These are phyloP conservation scores for Brachionus asplanchnoidis DNA, from an alignment of 1,140 invertebrate species.

Conservation along the genomic window DNA sequence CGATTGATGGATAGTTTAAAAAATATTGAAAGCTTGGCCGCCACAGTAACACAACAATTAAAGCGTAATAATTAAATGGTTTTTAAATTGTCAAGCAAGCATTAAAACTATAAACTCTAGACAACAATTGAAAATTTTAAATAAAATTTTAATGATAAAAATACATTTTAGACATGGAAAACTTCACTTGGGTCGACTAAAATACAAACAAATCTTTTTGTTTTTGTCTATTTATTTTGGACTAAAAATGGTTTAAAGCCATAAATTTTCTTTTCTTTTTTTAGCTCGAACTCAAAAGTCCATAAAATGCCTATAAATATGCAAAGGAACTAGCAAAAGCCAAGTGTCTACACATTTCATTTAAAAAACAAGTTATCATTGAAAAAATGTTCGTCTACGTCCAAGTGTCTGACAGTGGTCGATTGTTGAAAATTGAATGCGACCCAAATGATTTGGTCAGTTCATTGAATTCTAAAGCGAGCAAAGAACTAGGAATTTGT, in stretches of 20 bases:
- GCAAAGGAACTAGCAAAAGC: background rate
- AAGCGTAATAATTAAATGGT: background rate
- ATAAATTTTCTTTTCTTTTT: background rate
- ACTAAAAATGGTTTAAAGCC: background rate
- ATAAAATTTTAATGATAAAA: background rate
- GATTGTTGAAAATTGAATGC: conserved; percentile 23
- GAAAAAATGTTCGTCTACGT: conserved; percentile 20
- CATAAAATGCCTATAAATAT: background rate
- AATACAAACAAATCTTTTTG: background rate
- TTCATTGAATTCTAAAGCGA: background rate
- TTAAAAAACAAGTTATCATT: background rate
- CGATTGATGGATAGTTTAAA: background rate
- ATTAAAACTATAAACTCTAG: background rate
- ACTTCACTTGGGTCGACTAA: background rate
- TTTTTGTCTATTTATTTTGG: background rate
- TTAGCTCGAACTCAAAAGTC: background rate
- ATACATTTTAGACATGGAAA: background rate
- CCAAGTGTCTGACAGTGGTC: conserved; percentile 17
- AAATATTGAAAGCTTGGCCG: background rate
- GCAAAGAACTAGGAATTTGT: background rate
- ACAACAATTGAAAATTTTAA: background rate
- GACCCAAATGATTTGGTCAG: conserved; percentile 17
- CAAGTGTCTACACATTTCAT: background rate
- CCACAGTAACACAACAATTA: background rate
- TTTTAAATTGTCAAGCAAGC: background rate